Evolutionary conservation across 2,888 invertebrate genomes (phyloP), one percentile per base, ranked within the genome.

Genomic region (Epinotia brunnichana): DNA sequence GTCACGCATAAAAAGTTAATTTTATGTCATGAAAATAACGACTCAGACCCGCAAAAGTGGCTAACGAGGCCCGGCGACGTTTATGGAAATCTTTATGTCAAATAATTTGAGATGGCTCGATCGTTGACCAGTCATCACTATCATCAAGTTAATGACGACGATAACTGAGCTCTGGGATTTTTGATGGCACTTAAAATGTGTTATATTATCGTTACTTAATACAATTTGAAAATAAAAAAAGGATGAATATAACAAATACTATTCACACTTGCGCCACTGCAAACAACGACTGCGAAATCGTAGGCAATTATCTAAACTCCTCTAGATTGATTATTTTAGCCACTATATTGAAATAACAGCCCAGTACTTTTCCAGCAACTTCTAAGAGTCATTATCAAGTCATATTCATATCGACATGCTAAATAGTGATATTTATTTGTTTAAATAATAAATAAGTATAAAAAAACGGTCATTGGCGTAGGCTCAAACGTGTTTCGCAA

Each of bases 31-130:
- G 35, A 82, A 78, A 79, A 69, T 80, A 81, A 84, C 84, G 85
- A 86, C 79, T 86, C 85, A 85, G 80, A 73, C 74, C 82, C 83
- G 77, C 83, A 89, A 87, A 85, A 84, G 83, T 83, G 77, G 82
- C 82, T 88, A 87, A 90, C 87, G 87, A 87, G 83, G 54, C 11
- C 3, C 66, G 53, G 24, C 29, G 79, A 77, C 79, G 75, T 86
- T 88, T 87, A 84, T 85, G 84, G 87, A 88, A 85, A 73, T 60
- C 41, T 68, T 68, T 69, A 74, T 82, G 81, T 84, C 79, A 84
- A 85, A 85, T 87, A 82, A 85, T 84, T 80, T 79, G 80, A 82
- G 79, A 81, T 84, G 83, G 80, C 13, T 19, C 67, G 48, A 68
- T 15, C 67, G 59, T 35, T 57, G 57, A 68, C 66, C 54, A 21